Base-by-base conservation (phyloP, 2,888 invertebrate species). In the Trichopria drosophilae region DNA sequence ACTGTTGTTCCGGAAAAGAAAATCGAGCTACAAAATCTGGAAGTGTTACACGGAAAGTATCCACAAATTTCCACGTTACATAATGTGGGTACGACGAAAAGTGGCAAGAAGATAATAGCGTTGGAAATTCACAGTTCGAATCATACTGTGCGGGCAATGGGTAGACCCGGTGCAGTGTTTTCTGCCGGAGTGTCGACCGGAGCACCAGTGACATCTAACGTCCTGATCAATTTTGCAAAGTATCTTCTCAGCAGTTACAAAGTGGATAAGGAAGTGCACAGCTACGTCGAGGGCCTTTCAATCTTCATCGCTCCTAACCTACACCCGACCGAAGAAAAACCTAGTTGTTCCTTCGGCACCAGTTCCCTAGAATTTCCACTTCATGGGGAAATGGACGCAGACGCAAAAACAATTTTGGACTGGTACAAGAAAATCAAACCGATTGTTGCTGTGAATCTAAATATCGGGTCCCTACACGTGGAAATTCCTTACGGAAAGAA, bases 301-400 rank as follows among this genome's bases (percentile, higher is more conserved):
- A 66, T 75, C 31, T 67, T 69, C 41, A 54, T 76, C 3, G 67
- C 60, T 1, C 75, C 76, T 1, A 62, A 70, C 53, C 58, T 74
- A 22, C 57, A 68, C 51, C 68, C 71, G 2, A 26, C 16, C 1
- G 56, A 62, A 0, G 44, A 53, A 5, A 61, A 48, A 22, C 43
- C 55, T 5, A 65, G 60, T 4, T 74, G 73, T 29, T 61, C 59
- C 1, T 59, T 61, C 7, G 52, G 42, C 3, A 28, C 48, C 22
- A 43, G 59, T 12, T 39, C 34, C n/a, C 31, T 69, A 31, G 49
- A 51, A 20, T 72, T 72, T 37, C 67, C 71, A 1, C 26, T 53
- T 3, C 39, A 23, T 16, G 40, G 32, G n/a, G 40, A 55, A 37
- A 41, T 51, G n/a, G 16, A 42, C 45, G 37, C 16, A 26, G 58